Conservation (phyloP, 2,113 vertebrate genomes). For the Perca fluviatilis region DNA sequence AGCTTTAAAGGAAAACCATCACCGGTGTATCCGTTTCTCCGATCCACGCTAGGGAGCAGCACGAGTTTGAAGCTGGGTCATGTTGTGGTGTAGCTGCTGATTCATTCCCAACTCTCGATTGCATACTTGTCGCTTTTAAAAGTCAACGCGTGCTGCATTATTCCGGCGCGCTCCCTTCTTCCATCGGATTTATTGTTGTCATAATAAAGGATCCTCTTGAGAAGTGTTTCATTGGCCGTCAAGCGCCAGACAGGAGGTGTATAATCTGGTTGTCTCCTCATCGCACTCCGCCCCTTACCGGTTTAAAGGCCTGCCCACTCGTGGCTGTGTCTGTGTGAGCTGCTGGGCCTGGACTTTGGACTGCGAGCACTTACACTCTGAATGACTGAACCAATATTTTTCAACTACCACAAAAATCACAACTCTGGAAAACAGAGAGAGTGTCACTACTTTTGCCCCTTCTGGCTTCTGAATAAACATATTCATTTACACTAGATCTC, state of each 20-base stretch:
- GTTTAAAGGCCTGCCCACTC: constrained; percentile 64
- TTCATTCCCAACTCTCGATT: constrained; percentile 27
- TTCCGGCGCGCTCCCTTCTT: background rate
- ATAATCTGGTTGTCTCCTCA: constrained; percentile 49
- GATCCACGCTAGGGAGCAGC: constrained; percentile 47
- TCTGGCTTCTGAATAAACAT: background rate
- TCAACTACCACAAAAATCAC: constrained; percentile 4
- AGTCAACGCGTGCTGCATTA: background rate
- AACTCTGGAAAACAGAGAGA: background rate
- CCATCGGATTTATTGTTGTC: constrained; percentile 29
- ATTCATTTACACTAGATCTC: background rate
- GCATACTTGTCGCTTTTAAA: constrained; percentile 32
- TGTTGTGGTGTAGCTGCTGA: constrained; percentile 39
- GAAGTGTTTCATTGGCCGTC: constrained; percentile 53
- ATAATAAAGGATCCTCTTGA: constrained; percentile 41
- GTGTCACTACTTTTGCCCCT: background rate
- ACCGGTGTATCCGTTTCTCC: constrained; percentile 29
- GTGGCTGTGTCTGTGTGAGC: background rate
- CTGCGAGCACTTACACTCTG: background rate
- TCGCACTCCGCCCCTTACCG: constrained; percentile 70
- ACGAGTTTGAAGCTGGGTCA: constrained; percentile 56
- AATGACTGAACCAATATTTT: constrained; percentile 23
- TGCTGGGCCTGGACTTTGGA: constrained; percentile 62
- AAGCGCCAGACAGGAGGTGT: constrained; percentile 62
- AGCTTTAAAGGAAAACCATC: constrained; percentile 39